These are phyloP conservation scores for Ciconia nigra DNA, from an alignment of 2,797 vertebrate species.

Conservation along the genomic window DNA sequence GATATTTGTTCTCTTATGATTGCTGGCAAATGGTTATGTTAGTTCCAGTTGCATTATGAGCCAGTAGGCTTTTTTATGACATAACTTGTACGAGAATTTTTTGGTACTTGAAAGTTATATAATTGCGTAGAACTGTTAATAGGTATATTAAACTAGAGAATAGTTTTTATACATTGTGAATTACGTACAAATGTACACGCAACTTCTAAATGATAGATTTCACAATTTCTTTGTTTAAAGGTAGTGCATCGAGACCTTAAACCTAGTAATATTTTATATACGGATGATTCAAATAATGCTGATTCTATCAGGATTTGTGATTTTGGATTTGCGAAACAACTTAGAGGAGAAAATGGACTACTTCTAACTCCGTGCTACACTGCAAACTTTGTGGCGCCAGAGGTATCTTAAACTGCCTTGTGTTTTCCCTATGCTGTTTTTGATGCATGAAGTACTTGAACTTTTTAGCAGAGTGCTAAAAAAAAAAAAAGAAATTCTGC, in stretches of 20 bases:
- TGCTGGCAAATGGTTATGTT: background rate
- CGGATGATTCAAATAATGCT: conserved; percentile 93
- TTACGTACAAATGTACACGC: background rate
- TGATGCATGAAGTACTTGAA: background rate
- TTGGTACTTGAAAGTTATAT: background rate
- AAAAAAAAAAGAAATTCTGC: background rate
- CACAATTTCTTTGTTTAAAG: conserved; percentile 68
- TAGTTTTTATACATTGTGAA: background rate
- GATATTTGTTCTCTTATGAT: background rate
- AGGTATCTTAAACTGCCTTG: conserved; percentile 76
- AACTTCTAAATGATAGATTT: background rate
- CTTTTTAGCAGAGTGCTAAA: background rate
- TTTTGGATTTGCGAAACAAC: conserved; percentile 97
- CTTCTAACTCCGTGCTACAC: conserved; percentile 97
- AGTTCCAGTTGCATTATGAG: background rate
- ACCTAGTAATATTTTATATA: conserved; percentile 97
- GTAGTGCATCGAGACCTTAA: conserved; percentile 98
- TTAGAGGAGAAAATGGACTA: conserved; percentile 91
- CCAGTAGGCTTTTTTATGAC: background rate
- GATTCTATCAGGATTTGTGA: conserved; percentile 98
- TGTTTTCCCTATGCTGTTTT: background rate
- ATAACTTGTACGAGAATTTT: background rate
- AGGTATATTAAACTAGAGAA: background rate
- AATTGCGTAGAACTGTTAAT: background rate
- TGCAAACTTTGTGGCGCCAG: conserved; percentile 97